Percentiles rank a stretch among this genome's conserved stretches.
phyloP scores from a whole-genome alignment of 2,113 vertebrate genomes.

The Ctenomys sociabilis region DNA sequence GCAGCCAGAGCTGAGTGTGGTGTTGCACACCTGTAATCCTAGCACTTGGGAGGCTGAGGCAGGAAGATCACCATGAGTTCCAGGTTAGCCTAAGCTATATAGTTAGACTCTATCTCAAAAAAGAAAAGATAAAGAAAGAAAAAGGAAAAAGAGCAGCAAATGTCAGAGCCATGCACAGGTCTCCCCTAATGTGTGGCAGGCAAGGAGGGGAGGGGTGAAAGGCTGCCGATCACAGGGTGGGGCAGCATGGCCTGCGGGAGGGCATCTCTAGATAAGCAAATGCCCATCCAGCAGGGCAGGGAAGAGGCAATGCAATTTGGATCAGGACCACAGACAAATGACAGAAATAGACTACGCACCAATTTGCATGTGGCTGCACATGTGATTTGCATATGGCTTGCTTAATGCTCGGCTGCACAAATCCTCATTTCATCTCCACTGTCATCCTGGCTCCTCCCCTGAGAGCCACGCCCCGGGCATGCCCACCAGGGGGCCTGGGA shows the following conservation, averaged over 20 bases:
- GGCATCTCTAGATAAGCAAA: neutral
- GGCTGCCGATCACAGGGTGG: neutral
- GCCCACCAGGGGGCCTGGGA: neutral
- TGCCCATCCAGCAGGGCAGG: neutral
- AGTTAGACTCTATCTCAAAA: neutral
- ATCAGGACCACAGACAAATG: neutral
- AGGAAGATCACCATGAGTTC: neutral
- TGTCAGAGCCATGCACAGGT: neutral
- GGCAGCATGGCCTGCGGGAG: accelerated
- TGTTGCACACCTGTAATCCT: neutral
- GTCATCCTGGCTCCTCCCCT: slow-evolving; percentile 8
- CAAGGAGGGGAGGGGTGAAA: neutral
- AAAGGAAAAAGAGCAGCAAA: neutral
- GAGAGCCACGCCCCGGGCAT: neutral
- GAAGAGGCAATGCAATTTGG: slow-evolving; percentile 23
- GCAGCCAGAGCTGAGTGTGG: neutral
- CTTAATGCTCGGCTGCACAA: slow-evolving; percentile 62
- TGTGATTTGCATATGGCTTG: slow-evolving; percentile 52
- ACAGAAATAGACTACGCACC: slow-evolving; percentile 66
- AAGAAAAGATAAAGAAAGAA: neutral
- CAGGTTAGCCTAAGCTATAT: neutral
- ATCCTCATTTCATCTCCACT: slow-evolving; percentile 27
- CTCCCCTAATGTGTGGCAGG: neutral
- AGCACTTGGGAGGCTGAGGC: neutral
- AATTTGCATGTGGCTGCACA: slow-evolving; percentile 64